phyloP scores from a whole-genome alignment of 2,797 vertebrate genomes.

The Melanitta fusca region DNA sequence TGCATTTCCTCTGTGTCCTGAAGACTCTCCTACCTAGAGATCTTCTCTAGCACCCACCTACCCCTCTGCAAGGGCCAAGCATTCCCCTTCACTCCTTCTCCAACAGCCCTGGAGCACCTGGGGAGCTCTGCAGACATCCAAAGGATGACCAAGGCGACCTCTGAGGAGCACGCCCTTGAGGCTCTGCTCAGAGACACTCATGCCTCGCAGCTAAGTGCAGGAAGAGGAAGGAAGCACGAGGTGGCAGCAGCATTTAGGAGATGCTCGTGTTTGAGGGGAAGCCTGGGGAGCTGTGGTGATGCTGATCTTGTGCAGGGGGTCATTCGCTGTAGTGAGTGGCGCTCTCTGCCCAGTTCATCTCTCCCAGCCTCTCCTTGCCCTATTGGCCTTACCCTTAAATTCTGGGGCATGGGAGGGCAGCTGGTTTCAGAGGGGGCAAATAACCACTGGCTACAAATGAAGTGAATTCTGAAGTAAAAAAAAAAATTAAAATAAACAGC shows the following conservation, averaged over 20 bases:
- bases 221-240: constrained; percentile 13
- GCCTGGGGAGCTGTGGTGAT: fast-evolving
- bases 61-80: neutral
- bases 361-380: neutral
- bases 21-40: neutral
- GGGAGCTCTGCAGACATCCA: neutral
- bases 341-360: fast-evolving
- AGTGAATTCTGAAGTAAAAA: neutral
- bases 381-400: neutral
- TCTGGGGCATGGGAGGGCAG: neutral
- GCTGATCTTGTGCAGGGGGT: fast-evolving
- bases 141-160: neutral
- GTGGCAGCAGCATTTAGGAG: constrained; percentile 56
- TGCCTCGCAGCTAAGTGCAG: neutral
- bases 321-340: fast-evolving
- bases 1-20: neutral
- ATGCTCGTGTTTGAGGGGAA: neutral
- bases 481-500: neutral
- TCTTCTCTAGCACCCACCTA: neutral
- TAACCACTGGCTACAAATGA: neutral
- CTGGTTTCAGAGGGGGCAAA: neutral
- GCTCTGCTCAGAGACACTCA: neutral
- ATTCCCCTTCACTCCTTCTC: neutral
- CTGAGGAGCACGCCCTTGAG: neutral
- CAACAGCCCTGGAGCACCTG: neutral